Evolutionary conservation across 2,888 invertebrate genomes (phyloP).

Genomic region (Carabus problematicus): DNA sequence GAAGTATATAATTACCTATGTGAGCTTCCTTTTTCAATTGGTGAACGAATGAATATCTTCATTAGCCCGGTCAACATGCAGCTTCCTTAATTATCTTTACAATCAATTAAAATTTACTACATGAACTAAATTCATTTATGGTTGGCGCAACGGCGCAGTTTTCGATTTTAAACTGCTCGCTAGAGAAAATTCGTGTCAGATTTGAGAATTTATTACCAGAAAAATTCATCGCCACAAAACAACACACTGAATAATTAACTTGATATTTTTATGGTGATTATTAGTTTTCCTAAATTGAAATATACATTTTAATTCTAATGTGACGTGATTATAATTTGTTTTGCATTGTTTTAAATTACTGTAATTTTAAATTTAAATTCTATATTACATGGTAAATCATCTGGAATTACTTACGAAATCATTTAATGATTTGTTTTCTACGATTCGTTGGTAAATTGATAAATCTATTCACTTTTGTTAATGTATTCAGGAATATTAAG

Average conservation of each 20-base stretch:
- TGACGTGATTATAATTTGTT: not conserved
- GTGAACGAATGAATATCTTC: slow-evolving; percentile 6
- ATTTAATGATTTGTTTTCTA: no score
- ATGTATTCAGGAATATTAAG: slow-evolving; percentile 25
- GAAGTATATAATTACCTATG: no score
- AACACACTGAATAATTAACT: no score
- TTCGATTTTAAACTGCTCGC: not conserved
- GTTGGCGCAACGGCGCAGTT: not conserved
- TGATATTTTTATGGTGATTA: no score
- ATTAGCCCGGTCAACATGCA: slow-evolving; percentile 1
- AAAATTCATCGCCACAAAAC: no score
- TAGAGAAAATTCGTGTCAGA: not conserved
- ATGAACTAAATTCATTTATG: slow-evolving; percentile 11
- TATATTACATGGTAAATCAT: no score
- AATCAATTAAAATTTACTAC: slow-evolving; percentile 21
- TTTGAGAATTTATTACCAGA: not conserved
- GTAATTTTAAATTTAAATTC: no score
- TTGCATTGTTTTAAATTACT: no score
- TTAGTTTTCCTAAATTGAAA: no score
- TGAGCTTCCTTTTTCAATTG: no score
- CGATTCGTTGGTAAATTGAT: slow-evolving; percentile 6
- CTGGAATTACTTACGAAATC: no score
- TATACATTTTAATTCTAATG: slow-evolving; percentile 1
- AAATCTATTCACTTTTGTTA: slow-evolving; percentile 15
- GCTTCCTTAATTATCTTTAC: slow-evolving; percentile 22